Evolutionary conservation across 2,797 vertebrate genomes (phyloP).

Genomic region (Staurois parvus): DNA sequence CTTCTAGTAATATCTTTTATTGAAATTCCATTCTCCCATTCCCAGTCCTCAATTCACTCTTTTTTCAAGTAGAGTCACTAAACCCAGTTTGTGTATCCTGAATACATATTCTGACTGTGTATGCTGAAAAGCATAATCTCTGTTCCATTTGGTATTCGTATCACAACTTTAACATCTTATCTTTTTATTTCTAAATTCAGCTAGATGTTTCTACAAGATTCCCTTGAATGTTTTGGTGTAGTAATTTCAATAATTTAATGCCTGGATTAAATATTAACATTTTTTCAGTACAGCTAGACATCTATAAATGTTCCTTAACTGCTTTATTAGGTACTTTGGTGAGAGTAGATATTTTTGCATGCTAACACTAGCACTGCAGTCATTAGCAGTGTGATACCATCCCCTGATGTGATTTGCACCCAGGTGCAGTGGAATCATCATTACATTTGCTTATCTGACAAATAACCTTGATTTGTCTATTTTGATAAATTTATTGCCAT

Average conservation of each 20-base stretch:
- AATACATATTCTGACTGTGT: not conserved
- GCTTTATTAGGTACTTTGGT: conserved; percentile 22
- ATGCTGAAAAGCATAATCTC: not conserved
- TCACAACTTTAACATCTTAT: not conserved
- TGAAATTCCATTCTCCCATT: not conserved
- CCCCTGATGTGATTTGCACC: conserved; percentile 13
- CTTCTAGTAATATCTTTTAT: not conserved
- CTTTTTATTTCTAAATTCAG: conserved; percentile 22
- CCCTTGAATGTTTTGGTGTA: not conserved
- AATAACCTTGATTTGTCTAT: not conserved
- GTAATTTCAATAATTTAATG: conserved; percentile 35
- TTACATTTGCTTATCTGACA: conserved; percentile 35
- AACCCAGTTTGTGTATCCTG: not conserved
- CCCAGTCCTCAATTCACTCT: not conserved
- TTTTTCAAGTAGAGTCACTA: not conserved
- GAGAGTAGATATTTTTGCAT: not conserved
- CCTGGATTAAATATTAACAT: conserved; percentile 32
- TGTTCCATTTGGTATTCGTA: not conserved
- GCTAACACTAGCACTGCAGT: not conserved
- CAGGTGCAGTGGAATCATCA: conserved; percentile 30
- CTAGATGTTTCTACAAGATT: conserved; percentile 29
- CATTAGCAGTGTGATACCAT: not conserved
- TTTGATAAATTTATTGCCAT: not conserved
- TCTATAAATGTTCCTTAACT: conserved; percentile 35
- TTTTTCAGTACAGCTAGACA: conserved; percentile 14